Conservation (phyloP, 1,140 invertebrate genomes). For the Rhopalosiphum padi region DNA sequence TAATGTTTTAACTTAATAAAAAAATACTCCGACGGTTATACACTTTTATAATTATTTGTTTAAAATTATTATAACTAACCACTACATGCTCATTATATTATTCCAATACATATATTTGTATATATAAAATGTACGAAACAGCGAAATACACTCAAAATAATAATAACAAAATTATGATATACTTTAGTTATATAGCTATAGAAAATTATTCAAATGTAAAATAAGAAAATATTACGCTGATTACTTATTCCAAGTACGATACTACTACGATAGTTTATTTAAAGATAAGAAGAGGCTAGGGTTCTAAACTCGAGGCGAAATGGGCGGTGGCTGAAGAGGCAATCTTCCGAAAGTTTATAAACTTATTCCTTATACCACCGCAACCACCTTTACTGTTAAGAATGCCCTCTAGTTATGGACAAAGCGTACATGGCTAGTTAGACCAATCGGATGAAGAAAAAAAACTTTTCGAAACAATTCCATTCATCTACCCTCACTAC, state of each 20-base stretch:
- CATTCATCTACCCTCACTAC: not conserved
- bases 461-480: constrained; percentile 36
- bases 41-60: not conserved
- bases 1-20: not conserved
- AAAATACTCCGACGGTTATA: not conserved
- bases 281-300: not conserved
- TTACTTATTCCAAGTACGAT: not conserved
- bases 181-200: not conserved
- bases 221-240: not conserved
- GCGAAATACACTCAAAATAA: not conserved
- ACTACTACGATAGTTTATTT: not conserved
- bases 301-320: not conserved
- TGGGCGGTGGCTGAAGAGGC: not conserved
- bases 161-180: not conserved
- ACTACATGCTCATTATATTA: not conserved
- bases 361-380: not conserved
- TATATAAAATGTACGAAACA: not conserved
- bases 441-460: not conserved
- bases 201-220: not conserved
- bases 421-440: not conserved
- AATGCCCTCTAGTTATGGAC: not conserved
- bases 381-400: not conserved
- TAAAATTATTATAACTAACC: not conserved
- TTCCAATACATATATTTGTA: not conserved
- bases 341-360: constrained; percentile 18